Conservation (phyloP, 2,113 vertebrate genomes). For the Sinocyclocheilus anophthalmus region DNA sequence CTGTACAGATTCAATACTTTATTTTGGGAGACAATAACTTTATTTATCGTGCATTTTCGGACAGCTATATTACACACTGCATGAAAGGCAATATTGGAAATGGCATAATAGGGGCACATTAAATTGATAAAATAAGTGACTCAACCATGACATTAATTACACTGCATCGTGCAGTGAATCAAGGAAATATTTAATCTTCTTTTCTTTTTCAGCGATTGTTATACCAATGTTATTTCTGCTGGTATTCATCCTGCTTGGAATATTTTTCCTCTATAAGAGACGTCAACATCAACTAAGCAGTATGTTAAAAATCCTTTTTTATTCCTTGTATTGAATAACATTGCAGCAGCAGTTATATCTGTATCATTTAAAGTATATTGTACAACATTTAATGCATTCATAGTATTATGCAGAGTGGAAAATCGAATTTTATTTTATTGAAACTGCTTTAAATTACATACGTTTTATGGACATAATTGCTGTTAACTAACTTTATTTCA, state of each 20-base stretch:
- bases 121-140: no score
- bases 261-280: neutral
- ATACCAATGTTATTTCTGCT: neutral
- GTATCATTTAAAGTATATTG: neutral
- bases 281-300: constrained; percentile 50
- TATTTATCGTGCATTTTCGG: no score
- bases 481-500: constrained; percentile 55
- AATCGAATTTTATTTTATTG: neutral
- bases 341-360: neutral
- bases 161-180: neutral
- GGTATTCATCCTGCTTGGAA: constrained; percentile 16
- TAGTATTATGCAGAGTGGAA: neutral
- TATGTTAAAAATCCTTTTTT: constrained; percentile 62
- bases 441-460: neutral
- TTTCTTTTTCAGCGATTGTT: constrained; percentile 19
- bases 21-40: no score
- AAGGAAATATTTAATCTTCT: neutral
- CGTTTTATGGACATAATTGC: neutral
- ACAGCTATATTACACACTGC: no score
- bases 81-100: no score
- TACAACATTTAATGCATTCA: neutral
- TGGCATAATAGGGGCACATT: no score
- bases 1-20: no score
- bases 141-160: neutral
- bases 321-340: neutral